Base-by-base conservation (phyloP, 1,140 invertebrate genomes). In the Drosophila mayri region DNA sequence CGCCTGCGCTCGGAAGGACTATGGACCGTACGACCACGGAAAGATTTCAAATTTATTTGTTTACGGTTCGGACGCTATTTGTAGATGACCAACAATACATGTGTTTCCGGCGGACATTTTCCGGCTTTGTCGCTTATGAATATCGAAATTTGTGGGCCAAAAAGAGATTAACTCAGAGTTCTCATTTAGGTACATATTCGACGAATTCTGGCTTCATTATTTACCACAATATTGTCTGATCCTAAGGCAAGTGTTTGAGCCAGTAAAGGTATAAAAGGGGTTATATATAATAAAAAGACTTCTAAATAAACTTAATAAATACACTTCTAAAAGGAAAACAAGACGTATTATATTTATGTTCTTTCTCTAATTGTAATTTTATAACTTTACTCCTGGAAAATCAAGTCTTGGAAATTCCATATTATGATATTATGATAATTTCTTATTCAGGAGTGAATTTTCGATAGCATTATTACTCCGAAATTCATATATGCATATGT, bases 31-130 rank as follows among this genome's bases (percentile, higher is more conserved):
- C 16, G 25, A 28, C 52, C 60, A 75, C 50, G 50, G 50, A 49
- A 62, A 43, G 67, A 50, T 63, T 79, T 61, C 9, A 37, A 76
- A 81, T 74, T 76, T 82, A 76, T 79, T 87, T 87, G 66, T 62
- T 72, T 55, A 59, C 52, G 35, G 43, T 28, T 76, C 80, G 57
- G 54, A 67, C 60, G 62, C 57, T 77, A 47, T 87, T 68, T 87
- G 65, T 71, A 70, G 74, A 68, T 80, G 58, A 46, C 60, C 60
- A 79, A 61, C 58, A 78, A 72, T 49, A 60, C 58, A 82, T 62
- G 58, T 77, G 74, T 77, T 76, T 38, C 73, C 47, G 63, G 49
- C 18, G 35, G n/a, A 9, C 54, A 66, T 16, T 12, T 28, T 6
- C 32, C 30, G 28, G 40, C 38, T 58, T 50, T 70, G 18, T 50